Evolutionary conservation across 92 coral and sea anemone genomes (phyloP), one percentile per base, ranked within the genome.

Genomic region (Zoanthus sansibaricus): DNA sequence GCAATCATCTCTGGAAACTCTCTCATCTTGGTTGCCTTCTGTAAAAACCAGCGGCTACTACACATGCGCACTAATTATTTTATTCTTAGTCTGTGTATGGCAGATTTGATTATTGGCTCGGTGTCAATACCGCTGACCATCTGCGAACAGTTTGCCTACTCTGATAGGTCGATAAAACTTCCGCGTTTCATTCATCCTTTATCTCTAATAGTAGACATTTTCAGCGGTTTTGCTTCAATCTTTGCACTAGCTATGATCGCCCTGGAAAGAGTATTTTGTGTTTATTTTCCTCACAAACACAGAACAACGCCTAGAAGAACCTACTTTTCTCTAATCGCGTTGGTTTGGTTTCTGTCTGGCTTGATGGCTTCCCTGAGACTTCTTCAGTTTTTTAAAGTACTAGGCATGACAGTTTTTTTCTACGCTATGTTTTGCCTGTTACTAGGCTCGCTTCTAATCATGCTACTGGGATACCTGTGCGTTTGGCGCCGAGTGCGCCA

Each of bases 61-160:
- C 93, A 74, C 84, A 88, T 90, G 78, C 94, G 98, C 78, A 94
- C 98, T 15, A 94, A 94, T 69, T 94, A 93, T 88, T 94, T 94
- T 90, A 66, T 94, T 3, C 94, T 94, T 54, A 94, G 98, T 85
- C 92, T 94, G n/a, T 92, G 93, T 30, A 86, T 94, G 78, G 98
- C 98, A 31, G 98, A 94, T 79, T 70, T 94, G 74, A 90, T 94
- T 78, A 94, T 94, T 12, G 98, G 98, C 83, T 93, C 92, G 32
- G 92, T 91, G 58, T 93, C 95, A 15, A 94, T 94, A 58, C 98
- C 98, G 12, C 90, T 94, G 98, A 85, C 88, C 77, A 92, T 90
- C 59, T 90, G 87, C 17, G 98, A 94, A 47, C 88, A 93, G 75
- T 83, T 89, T 46, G 92, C 93, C 30, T 91, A 78, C 83, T 58